Evolutionary conservation across 2,113 vertebrate species (phyloP), one percentile per base, ranked within the genome.

Genomic region (Noctilio leporinus): DNA sequence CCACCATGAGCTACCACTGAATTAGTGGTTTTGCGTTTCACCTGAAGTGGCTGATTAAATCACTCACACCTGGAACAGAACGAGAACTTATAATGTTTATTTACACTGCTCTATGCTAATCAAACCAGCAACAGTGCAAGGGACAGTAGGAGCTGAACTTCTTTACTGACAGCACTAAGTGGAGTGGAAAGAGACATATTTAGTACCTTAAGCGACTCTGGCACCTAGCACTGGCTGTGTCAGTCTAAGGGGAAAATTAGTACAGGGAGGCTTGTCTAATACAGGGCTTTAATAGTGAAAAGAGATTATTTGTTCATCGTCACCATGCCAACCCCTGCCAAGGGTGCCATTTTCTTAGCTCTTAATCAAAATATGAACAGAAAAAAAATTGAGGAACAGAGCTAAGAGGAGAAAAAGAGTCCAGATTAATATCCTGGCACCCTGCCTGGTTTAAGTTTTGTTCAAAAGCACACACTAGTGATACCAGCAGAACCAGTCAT

Each of bases 11-110:
- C 88, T 96, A 85, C 93, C 86, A 76, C 73, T 28, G 80, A 95
- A 65, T 86, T 49, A 93, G 49, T 67, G 59, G 80, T 53, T 95
- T 93, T 93, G 59, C 49, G 38, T 86, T 82, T 69, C 35, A 91
- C 81, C 67, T 78, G 47, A 78, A 95, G 43, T 1, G 0, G 22
- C 14, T 94, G 65, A 93, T 87, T 73, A 76, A 95, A 93, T 62
- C 85, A 73, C 33, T 49, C 91, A 64, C 11, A 70, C 81, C 57
- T 81, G 77, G 55, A 94, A 82, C 90, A 76, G 85, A 91, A 30
- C 15, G 33, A 30, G 30, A 19, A 57, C 81, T 62, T 86, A 75
- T 30, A n/a, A 62, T 92, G 65, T 91, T 86, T 53, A 28, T 91
- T 86, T 53, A 28, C 26, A 64, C 33, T 20, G 20, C 0, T 1